Evolutionary conservation across 2,888 invertebrate species (phyloP), one percentile per base, ranked within the genome.

Genomic region (Neoaliturus tenellus): DNA sequence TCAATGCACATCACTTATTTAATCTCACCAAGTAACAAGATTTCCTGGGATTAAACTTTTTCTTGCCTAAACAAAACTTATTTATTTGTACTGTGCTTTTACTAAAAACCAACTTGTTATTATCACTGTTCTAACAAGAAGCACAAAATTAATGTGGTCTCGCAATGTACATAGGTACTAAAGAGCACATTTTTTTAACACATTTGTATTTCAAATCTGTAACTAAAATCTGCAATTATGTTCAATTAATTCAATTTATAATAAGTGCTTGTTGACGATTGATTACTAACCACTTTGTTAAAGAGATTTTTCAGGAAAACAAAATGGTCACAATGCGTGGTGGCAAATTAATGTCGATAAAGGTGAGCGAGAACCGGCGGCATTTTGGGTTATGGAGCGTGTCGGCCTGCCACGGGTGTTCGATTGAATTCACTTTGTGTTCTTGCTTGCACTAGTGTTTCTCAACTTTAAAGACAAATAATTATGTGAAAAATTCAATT

Each of bases 81-180:
- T n/a, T n/a, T n/a, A n/a, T n/a, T n/a, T n/a, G n/a, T n/a, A n/a
- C n/a, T n/a, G n/a, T n/a, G n/a, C n/a, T n/a, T n/a, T n/a, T n/a
- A n/a, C n/a, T n/a, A n/a, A n/a, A 96, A 95, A 55, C 17, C 23
- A 55, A 55, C 6, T 23, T 55, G 55, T n/a, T 12, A 39, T 39
- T 39, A 39, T 8, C 12, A 6, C 6, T 39, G 39, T 12, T 39
- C 39, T 39, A 39, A 39, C 39, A 39, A 39, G 8, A 39, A 39
- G 39, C 39, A 12, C 39, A 39, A 39, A 39, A 39, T 39, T 6
- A 39, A 39, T 39, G 6, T 39, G 39, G 6, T 39, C 12, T 39
- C 6, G 12, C 39, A 39, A n/a, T n/a, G n/a, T n/a, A n/a, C n/a
- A n/a, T n/a, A n/a, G n/a, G n/a, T n/a, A n/a, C n/a, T n/a, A n/a